phyloP scores from a whole-genome alignment of 2,113 vertebrate genomes.

The Pseudorhombus dupliciocellatus region DNA sequence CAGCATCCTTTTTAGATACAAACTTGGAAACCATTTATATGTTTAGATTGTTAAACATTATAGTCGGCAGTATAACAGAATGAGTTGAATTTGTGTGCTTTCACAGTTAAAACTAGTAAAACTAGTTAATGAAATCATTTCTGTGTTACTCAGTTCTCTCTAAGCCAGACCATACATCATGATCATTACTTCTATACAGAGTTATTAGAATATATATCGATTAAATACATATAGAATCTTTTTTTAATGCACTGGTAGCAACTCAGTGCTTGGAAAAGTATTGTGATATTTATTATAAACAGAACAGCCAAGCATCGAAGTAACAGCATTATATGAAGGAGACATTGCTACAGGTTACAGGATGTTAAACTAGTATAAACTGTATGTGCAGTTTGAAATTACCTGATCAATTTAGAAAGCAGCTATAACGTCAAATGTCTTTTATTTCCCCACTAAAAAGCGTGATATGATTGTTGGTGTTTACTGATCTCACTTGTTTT shows the following conservation, averaged over 20 bases:
- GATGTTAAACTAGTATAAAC: background rate
- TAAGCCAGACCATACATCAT: too few species aligned
- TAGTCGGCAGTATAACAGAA: too few species aligned
- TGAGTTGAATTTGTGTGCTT: too few species aligned
- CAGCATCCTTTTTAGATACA: slow-evolving; percentile 50
- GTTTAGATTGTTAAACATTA: background rate
- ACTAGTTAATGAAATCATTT: too few species aligned
- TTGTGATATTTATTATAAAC: background rate
- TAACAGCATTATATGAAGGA: slow-evolving; percentile 5
- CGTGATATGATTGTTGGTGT: slow-evolving; percentile 54
- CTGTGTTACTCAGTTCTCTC: too few species aligned
- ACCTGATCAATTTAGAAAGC: slow-evolving; percentile 8
- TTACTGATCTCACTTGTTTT: slow-evolving; percentile 46
- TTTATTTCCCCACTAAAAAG: slow-evolving; percentile 20
- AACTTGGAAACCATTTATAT: slow-evolving; percentile 18
- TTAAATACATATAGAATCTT: too few species aligned
- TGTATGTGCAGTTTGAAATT: slow-evolving; percentile 5
- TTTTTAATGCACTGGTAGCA: too few species aligned
- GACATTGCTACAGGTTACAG: background rate
- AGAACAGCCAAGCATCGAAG: slow-evolving; percentile 2
- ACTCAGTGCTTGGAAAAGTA: too few species aligned
- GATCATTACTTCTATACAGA: too few species aligned
- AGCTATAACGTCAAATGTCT: slow-evolving; percentile 2
- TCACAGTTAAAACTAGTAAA: too few species aligned
- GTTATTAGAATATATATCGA: too few species aligned